These are phyloP conservation scores for Tetranychus piercei DNA, from an alignment of 2,888 invertebrate species.

Conservation along the genomic window DNA sequence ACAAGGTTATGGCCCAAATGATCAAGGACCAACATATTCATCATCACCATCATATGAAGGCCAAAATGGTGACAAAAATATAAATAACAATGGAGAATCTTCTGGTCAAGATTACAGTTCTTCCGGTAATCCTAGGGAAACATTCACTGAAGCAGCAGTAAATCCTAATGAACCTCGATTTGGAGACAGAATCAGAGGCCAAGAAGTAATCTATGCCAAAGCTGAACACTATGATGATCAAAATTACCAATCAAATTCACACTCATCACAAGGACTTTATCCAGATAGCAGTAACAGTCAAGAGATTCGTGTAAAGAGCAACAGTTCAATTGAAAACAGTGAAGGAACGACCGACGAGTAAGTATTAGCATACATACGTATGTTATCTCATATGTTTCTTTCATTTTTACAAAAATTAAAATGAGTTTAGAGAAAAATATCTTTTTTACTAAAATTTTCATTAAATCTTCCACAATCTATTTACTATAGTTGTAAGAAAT, in stretches of 20 bases:
- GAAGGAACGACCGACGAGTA: not conserved
- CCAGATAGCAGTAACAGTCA: not conserved
- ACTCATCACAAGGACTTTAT: not conserved
- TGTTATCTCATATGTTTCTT: too few species aligned
- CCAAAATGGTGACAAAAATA: not conserved
- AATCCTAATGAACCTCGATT: not conserved
- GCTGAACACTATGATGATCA: conserved; percentile 5
- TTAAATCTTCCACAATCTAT: not conserved
- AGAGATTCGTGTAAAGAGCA: not conserved
- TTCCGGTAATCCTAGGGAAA: not conserved
- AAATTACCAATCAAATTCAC: not conserved
- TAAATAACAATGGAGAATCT: not conserved
- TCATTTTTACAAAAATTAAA: too few species aligned
- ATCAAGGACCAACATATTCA: not conserved
- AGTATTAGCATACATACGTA: too few species aligned
- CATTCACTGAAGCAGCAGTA: not conserved
- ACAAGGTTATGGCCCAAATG: not conserved
- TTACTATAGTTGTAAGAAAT: not conserved
- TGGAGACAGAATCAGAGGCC: not conserved
- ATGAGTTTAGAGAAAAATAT: too few species aligned
- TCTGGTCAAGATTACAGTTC: not conserved
- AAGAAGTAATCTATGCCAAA: conserved; percentile 1
- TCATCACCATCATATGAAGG: not conserved
- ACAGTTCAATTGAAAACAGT: not conserved
- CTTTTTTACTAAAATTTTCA: too few species aligned